Base-by-base conservation (phyloP, 1,140 invertebrate genomes). In the Meteorus sp. region DNA sequence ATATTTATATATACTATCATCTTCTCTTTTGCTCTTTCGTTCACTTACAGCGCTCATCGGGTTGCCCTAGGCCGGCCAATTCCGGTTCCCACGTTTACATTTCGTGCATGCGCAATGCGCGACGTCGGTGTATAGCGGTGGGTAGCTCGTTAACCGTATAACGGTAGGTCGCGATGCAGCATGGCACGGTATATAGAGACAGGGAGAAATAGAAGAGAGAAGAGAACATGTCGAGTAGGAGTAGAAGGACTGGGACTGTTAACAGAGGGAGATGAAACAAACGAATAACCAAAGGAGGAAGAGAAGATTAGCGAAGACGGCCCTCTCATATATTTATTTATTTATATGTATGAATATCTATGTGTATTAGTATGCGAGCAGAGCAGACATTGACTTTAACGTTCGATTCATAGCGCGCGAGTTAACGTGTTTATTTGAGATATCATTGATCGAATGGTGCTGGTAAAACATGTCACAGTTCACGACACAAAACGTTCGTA, bases 51-150 rank as follows among this genome's bases (percentile, higher is more conserved):
- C n/a, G 37, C 37, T 27, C 20, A 7, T 29, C 37, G 56, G 50
- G 56, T 59, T 59, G 68, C 63, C 65, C 66, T 68, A 69, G 66
- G 66, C 70, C 65, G 65, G 66, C 72, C 76, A 76, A 78, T 78
- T 80, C 78, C 77, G 77, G 77, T 80, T 79, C 78, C 78, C 78
- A 80, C 78, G 78, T 80, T 79, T 77, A 79, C 76, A 80, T 80
- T 79, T 80, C 77, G 75, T 77, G 77, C 78, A 80, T 80, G 77
- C 76, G 77, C 77, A 77, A 78, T 77, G 72, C 73, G 69, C 47
- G 66, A 58, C 58, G 52, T 41, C 39, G 56, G 62, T 53, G 61
- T 59, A 63, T 60, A 60, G 61, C 67, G 65, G 61, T 60, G 62
- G 75, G 73, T 73, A 75, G 76, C 77, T 80, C 76, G 78, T 80